Conservation (phyloP, 2,888 invertebrate species). For the Microctonus aethiopoides region DNA sequence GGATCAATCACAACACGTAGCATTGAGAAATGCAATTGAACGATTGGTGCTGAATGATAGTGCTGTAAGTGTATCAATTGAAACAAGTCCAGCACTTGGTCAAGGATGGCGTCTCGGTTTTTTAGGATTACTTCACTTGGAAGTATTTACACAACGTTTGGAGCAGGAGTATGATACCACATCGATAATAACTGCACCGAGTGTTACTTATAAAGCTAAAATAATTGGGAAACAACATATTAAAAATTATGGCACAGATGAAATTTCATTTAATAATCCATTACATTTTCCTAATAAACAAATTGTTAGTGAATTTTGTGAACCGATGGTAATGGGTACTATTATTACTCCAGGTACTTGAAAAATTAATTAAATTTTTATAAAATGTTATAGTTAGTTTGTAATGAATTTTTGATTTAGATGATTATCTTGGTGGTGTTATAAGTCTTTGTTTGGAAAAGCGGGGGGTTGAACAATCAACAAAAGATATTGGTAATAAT, state of each 20-base stretch:
- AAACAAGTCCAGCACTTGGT: constrained; percentile 88
- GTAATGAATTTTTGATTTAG: constrained; percentile 53
- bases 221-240: constrained; percentile 80
- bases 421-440: constrained; percentile 77
- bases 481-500: constrained; percentile 83
- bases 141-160: constrained; percentile 87
- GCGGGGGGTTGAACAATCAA: constrained; percentile 77
- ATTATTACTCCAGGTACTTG: constrained; percentile 82
- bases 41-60: constrained; percentile 95
- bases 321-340: constrained; percentile 89
- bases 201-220: constrained; percentile 86
- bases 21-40: constrained; percentile 84
- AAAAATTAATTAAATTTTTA: constrained; percentile 31
- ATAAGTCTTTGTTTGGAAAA: constrained; percentile 81
- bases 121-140: constrained; percentile 86
- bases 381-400: constrained; percentile 4
- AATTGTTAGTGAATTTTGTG: constrained; percentile 80
- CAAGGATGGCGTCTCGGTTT: constrained; percentile 92
- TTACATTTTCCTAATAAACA: constrained; percentile 75
- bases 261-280: constrained; percentile 79
- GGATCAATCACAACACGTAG: constrained; percentile 85
- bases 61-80: constrained; percentile 83
- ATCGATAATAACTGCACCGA: constrained; percentile 85
- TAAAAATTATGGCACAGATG: constrained; percentile 72
- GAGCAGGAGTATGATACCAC: constrained; percentile 87